Percentiles rank a stretch among this genome's conserved stretches.
phyloP scores from a whole-genome alignment of 2,113 vertebrate genomes.

The Syngnathus scovelli region DNA sequence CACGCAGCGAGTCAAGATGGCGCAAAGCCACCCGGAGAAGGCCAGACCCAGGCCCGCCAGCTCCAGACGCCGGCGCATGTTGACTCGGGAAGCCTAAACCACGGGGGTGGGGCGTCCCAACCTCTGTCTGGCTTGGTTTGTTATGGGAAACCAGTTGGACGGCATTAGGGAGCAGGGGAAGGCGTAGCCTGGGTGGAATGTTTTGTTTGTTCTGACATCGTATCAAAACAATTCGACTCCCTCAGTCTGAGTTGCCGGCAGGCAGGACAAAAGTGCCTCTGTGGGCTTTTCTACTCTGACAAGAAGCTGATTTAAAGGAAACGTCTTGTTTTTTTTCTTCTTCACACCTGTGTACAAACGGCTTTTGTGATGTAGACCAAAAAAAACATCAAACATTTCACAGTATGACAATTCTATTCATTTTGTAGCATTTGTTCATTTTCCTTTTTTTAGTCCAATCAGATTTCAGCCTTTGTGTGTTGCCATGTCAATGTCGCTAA shows the following conservation, averaged over 20 bases:
- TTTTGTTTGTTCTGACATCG: conserved; percentile 58
- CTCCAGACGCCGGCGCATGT: conserved; percentile 63
- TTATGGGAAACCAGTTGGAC: conserved; percentile 45
- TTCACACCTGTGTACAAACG: not conserved
- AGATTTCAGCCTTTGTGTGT: not conserved
- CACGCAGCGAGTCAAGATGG: conserved; percentile 76
- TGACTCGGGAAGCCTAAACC: conserved; percentile 27
- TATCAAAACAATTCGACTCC: conserved; percentile 62
- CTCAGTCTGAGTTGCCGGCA: conserved; percentile 1
- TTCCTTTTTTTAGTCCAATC: not conserved
- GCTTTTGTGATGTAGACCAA: too few species aligned
- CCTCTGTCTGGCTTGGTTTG: conserved; percentile 3
- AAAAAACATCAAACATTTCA: too few species aligned
- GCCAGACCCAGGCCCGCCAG: conserved; percentile 48
- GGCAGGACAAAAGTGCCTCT: conserved; percentile 49
- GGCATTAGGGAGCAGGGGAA: conserved; percentile 46
- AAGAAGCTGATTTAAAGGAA: conserved; percentile 17
- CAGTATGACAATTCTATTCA: too few species aligned
- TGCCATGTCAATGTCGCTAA: not conserved
- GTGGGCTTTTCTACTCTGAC: conserved; percentile 20
- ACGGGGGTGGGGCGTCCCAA: conserved; percentile 16
- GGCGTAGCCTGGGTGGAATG: conserved; percentile 37
- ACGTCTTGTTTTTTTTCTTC: not conserved
- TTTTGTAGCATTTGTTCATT: too few species aligned
- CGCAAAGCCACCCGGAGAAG: conserved; percentile 62